Evolutionary conservation across 2,113 vertebrate genomes (phyloP), one percentile per base, ranked within the genome.

Genomic region (Isichthys henryi): DNA sequence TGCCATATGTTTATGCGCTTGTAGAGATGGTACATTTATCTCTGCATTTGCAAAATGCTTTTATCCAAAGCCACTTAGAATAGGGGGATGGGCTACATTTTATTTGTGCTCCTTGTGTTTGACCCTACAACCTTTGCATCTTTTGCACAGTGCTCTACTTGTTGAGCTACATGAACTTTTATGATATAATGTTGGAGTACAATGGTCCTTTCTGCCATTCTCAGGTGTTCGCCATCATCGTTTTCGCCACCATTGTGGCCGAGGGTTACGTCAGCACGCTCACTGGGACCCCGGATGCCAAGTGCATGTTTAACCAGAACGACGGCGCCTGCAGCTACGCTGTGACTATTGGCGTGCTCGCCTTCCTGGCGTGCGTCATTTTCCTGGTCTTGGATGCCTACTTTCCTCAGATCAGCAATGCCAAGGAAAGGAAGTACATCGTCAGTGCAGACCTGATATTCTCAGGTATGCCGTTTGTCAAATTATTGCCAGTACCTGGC

Each of bases 211-310:
- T 6, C 39, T n/a, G 21, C 52, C 21, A 43, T 62, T 35, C 53
- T 5, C 92, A 97, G 97, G 0, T 98, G 23, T 97, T 98, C n/a
- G 95, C 97, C 39, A 89, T 98, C 74, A 95, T 98, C 35, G 97
- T 97, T 74, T 98, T 99, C 48, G 91, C 94, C 19, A 97, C 95
- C 92, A 96, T 99, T 92, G 91, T 97, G 0, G 95, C 95, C 0
- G 98, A 99, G 84, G 98, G 98, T 56, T 97, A 97, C 88, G 90
- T 27, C 91, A 98, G 0, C 0, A 0, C 4, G 5, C 0, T 1
- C 0, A 0, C 43, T 17, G 31, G 15, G 0, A 0, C 21, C 6
- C 0, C 0, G 0, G 0, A 88, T 0, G 84, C 91, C 0, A 88
- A 90, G 49, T 99, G 98, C 89, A 49, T 99, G 86, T 99, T 98